Conservation (phyloP, 2,888 invertebrate species). For the Hipparchia sbordonii region DNA sequence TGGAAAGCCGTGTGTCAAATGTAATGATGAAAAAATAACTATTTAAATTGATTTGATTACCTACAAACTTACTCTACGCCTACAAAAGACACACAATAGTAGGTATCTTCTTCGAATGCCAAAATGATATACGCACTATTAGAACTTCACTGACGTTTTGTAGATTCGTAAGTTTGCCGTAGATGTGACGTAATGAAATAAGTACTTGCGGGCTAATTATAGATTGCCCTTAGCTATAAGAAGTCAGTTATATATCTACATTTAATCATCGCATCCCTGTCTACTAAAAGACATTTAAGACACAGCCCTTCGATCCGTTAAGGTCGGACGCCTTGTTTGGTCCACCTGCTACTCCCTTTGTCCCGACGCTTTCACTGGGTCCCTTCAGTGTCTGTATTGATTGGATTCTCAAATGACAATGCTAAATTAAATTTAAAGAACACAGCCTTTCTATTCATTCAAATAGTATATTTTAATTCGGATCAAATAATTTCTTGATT, state of each 20-base stretch:
- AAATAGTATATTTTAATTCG: no score
- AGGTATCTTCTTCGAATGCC: no score
- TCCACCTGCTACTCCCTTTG: slow-evolving; percentile 37
- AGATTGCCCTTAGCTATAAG: neutral
- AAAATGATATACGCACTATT: no score
- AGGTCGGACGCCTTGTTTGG: slow-evolving; percentile 34
- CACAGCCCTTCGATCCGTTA: slow-evolving; percentile 29
- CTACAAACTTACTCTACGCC: no score
- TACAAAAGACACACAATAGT: no score
- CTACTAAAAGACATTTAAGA: slow-evolving; percentile 26
- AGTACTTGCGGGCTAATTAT: neutral
- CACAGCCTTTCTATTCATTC: neutral
- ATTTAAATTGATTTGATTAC: no score
- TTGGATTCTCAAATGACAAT: slow-evolving; percentile 14
- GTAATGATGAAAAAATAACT: no score
- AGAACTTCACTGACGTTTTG: no score
- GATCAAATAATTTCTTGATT: neutral
- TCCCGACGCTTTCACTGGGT: slow-evolving; percentile 9
- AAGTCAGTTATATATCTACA: neutral
- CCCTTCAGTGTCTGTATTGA: slow-evolving; percentile 24
- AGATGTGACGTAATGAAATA: no score
- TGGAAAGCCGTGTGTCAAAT: no score
- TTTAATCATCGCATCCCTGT: slow-evolving; percentile 18
- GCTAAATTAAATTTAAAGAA: neutral
- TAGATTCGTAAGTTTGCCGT: no score